Evolutionary conservation across 2,888 invertebrate species (phyloP).

Genomic region (Andrena fulva): DNA sequence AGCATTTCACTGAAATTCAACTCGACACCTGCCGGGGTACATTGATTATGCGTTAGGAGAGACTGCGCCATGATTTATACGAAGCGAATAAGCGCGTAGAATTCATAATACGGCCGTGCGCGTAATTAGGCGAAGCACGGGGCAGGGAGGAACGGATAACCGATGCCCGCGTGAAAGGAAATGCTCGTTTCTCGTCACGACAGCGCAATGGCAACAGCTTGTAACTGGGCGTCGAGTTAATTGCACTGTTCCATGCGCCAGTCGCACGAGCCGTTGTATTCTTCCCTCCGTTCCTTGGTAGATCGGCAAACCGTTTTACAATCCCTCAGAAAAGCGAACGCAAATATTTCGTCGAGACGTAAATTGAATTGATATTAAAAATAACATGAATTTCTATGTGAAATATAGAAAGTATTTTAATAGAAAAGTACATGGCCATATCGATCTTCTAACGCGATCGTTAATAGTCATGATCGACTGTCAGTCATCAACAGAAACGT

Average conservation of each 20-base stretch:
- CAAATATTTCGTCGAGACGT: background rate
- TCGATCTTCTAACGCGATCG: conserved; percentile 36
- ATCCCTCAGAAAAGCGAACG: background rate
- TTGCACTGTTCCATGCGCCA: conserved; percentile 58
- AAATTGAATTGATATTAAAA: too few relatives aligned
- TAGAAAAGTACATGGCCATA: background rate
- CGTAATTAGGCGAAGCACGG: conserved; percentile 39
- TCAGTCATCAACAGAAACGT: background rate
- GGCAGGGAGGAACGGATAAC: conserved; percentile 42
- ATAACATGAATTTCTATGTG: background rate
- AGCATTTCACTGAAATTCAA: background rate
- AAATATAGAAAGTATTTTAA: conserved; percentile 6
- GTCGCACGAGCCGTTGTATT: conserved; percentile 26
- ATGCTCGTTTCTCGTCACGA: conserved; percentile 65
- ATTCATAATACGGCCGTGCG: conserved; percentile 39
- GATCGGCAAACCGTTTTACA: background rate
- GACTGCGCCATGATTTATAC: background rate
- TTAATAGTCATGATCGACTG: conserved; percentile 53
- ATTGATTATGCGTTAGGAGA: background rate
- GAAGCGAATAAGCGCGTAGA: conserved; percentile 12
- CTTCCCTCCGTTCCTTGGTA: background rate
- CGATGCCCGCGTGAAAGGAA: conserved; percentile 66
- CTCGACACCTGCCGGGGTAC: background rate
- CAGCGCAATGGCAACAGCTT: conserved; percentile 72
- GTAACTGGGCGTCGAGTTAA: conserved; percentile 71